phyloP scores from a whole-genome alignment of 2,113 vertebrate genomes.

The Ammodytes marinus region DNA sequence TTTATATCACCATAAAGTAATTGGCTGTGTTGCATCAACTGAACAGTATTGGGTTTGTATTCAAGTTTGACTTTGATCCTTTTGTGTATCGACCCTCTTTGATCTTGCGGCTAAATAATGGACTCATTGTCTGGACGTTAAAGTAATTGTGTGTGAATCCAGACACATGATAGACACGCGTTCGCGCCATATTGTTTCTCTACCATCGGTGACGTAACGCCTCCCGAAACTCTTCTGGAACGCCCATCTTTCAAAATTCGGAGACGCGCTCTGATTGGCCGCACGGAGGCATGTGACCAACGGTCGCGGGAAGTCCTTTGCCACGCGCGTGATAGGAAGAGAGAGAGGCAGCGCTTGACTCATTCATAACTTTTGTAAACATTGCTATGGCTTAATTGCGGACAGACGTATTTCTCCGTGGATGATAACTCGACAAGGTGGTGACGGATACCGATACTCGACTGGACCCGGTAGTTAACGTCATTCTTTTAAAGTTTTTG shows the following conservation, averaged over 20 bases:
- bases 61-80: neutral
- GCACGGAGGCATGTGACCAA: slow-evolving; percentile 87
- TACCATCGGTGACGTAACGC: slow-evolving; percentile 54
- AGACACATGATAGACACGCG: slow-evolving; percentile 2
- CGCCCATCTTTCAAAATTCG: slow-evolving; percentile 89
- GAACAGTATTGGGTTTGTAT: rapidly evolving
- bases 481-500: neutral
- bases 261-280: slow-evolving; percentile 84
- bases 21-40: neutral
- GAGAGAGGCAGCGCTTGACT: slow-evolving; percentile 16
- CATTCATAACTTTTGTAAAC: slow-evolving; percentile 82
- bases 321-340: slow-evolving; percentile 80
- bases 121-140: slow-evolving; percentile 13
- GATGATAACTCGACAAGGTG: neutral
- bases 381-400: slow-evolving; percentile 53
- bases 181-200: slow-evolving; percentile 88
- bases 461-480: neutral
- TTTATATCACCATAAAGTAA: neutral
- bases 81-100: neutral
- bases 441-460: slow-evolving; percentile 7
- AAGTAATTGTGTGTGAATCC: neutral
- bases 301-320: slow-evolving; percentile 93
- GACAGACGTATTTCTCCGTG: slow-evolving; percentile 25
- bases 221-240: neutral
- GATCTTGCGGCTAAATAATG: slow-evolving; percentile 14